These are phyloP conservation scores for Butorides virescens DNA, from an alignment of 2,113 vertebrate species.

Conservation along the genomic window DNA sequence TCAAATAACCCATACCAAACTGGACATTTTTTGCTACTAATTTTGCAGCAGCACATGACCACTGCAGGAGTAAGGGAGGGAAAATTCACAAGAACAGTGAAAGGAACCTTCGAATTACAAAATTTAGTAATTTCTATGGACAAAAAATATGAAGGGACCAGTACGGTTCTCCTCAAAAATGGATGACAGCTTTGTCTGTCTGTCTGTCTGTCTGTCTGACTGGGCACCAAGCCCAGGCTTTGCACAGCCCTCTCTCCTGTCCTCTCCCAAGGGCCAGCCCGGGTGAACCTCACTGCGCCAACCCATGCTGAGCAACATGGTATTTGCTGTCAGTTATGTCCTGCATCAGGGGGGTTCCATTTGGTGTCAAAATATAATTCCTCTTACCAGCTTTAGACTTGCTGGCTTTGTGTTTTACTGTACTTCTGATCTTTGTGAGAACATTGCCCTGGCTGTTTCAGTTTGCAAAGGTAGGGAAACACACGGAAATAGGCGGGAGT, in stretches of 20 bases:
- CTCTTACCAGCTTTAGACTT: background rate
- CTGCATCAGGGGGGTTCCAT: background rate
- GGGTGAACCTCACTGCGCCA: background rate
- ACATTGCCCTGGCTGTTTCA: background rate
- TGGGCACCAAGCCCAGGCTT: background rate
- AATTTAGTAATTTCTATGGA: background rate
- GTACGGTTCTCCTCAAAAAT: background rate
- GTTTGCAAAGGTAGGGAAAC: background rate
- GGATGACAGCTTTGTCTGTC: background rate
- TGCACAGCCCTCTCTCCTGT: background rate
- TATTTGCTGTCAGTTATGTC: background rate
- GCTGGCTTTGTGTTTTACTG: background rate
- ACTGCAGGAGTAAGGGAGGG: background rate
- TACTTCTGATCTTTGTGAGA: background rate
- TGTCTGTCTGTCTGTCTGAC: too few relatives aligned
- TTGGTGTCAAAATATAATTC: background rate
- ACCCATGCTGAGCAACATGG: background rate
- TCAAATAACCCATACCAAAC: background rate
- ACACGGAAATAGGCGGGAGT: background rate
- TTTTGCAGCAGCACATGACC: background rate
- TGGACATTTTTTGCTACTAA: background rate
- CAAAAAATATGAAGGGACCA: background rate
- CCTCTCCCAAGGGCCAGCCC: background rate
- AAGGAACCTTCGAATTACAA: background rate
- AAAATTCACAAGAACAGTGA: background rate